Evolutionary conservation across 2,113 vertebrate species (phyloP), one percentile per base, ranked within the genome.

Genomic region (Pungitius pungitius): DNA sequence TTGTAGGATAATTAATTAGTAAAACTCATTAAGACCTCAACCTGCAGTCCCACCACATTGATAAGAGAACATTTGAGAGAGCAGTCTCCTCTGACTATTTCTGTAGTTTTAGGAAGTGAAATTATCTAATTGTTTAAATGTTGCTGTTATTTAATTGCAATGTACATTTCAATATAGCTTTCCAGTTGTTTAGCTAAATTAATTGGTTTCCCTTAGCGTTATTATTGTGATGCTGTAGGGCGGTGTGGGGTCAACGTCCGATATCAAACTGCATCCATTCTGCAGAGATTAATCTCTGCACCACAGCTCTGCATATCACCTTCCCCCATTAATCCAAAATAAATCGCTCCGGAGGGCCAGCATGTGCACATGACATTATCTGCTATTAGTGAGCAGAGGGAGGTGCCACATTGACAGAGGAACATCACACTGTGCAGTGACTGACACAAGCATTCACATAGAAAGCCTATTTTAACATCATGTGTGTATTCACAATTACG

Each of bases 331-430:
- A 91, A 91, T 91, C 85, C 86, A 67, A 64, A 54, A 84, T 82
- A 90, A 90, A 89, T 75, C 86, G 39, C 73, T 71, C 45, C 72
- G 39, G 58, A 73, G 63, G 70, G 80, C 73, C 54, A 66, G 81
- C 82, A 76, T 83, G 84, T 73, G 81, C 87, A 79, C 85, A 87
- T 81, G 83, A 88, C 88, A 78, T 91, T 86, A 88, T 91, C 82
- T 87, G 87, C 74, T 85, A 71, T 88, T 83, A 85, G 75, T 66
- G 52, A 64, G 70, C 52, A 67, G 62, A 77, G 75, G 56, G 75
- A 45, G 42, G 49, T 65, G 69, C 59, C 65, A 63, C 59, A 27
- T 65, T 35, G 3, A 22, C 60, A 40, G 15, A 39, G 47, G 24
- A 58, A 37, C n/a, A 45, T 30, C 72, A 39, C 11, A 42, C 49